phyloP scores from a whole-genome alignment of 2,888 invertebrate genomes.

The Strigamia maritima region DNA sequence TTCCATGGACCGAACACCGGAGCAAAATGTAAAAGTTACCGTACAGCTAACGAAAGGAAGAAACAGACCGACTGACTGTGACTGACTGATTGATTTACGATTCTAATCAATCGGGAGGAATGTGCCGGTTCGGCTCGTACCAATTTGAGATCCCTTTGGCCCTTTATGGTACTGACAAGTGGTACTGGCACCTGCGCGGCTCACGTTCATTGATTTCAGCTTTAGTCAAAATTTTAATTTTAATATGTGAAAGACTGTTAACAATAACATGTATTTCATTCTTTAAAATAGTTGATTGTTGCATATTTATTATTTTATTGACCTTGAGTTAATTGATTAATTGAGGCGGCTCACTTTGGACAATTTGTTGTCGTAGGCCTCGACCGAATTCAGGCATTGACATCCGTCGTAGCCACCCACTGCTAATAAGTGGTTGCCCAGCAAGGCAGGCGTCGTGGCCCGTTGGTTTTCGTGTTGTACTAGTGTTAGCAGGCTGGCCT shows the following conservation, averaged over 20 bases:
- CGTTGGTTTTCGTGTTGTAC: slow-evolving; percentile 75
- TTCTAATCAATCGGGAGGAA: not conserved
- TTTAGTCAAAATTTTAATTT: too few species aligned
- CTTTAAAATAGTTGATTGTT: too few species aligned
- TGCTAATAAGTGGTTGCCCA: slow-evolving; percentile 76
- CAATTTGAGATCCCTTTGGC: too few species aligned
- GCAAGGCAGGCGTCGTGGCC: slow-evolving; percentile 75
- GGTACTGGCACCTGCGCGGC: slow-evolving; percentile 72
- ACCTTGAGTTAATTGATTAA: too few species aligned
- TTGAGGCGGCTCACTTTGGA: slow-evolving; percentile 57
- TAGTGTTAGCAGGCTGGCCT: slow-evolving; percentile 75
- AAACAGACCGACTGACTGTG: too few species aligned
- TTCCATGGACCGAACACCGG: too few species aligned
- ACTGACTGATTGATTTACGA: not conserved
- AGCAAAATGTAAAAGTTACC: too few species aligned
- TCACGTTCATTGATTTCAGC: slow-evolving; percentile 73
- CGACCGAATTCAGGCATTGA: slow-evolving; percentile 79
- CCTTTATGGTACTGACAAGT: slow-evolving; percentile 15
- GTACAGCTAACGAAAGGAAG: too few species aligned
- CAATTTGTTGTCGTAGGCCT: slow-evolving; percentile 68
- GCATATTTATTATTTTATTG: too few species aligned
- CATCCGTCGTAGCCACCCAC: slow-evolving; percentile 91
- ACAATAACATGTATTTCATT: too few species aligned
- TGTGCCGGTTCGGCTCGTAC: not conserved
- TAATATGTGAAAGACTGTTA: too few species aligned